Evolutionary conservation across 1,140 invertebrate genomes (phyloP).

Genomic region (Drosophila saltans): DNA sequence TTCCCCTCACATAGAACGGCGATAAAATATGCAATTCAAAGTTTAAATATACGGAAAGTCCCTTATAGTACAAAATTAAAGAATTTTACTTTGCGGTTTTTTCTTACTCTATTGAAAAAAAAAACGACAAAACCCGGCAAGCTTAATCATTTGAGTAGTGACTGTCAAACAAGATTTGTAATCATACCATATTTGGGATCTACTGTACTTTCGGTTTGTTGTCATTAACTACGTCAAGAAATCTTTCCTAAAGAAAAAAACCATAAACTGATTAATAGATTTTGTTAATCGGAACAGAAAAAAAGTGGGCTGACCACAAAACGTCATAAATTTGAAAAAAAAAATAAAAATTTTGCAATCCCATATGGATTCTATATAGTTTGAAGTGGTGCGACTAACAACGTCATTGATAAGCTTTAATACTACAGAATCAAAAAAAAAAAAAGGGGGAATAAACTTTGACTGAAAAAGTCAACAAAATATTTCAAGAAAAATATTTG

Average conservation of each 20-base stretch:
- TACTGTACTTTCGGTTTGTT: slow-evolving; percentile 1
- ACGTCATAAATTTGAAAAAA: background rate
- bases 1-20: background rate
- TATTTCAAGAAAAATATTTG: too few relatives aligned
- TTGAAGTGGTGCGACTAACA: background rate
- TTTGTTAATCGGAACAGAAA: background rate
- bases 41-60: slow-evolving; percentile 10
- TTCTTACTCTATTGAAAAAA: slow-evolving; percentile 1
- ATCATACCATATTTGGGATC: slow-evolving; percentile 11
- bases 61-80: background rate
- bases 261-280: slow-evolving; percentile 13
- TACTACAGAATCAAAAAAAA: background rate
- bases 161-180: slow-evolving; percentile 1
- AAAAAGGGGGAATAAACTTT: slow-evolving; percentile 8
- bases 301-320: slow-evolving; percentile 17
- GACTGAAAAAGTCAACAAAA: background rate
- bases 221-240: background rate
- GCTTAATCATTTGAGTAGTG: slow-evolving; percentile 1
- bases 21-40: slow-evolving; percentile 13
- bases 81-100: background rate
- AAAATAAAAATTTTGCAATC: background rate
- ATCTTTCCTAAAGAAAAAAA: background rate
- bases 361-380: background rate
- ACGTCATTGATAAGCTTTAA: slow-evolving; percentile 9
- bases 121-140: background rate